phyloP scores from a whole-genome alignment of 1,140 invertebrate species.

The Caerostris darwini region DNA sequence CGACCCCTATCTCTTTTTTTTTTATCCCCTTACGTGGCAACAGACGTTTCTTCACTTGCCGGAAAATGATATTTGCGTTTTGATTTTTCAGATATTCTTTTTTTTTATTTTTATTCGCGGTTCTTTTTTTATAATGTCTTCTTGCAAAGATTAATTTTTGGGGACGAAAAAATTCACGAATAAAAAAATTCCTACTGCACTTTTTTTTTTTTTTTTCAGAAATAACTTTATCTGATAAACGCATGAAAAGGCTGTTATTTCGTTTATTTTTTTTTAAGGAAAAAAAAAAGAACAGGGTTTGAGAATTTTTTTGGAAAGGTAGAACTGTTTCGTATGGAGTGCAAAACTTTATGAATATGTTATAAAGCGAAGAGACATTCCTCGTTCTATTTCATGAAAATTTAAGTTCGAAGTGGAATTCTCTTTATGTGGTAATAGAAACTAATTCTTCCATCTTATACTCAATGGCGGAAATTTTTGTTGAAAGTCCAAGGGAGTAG shows the following conservation, averaged over 20 bases:
- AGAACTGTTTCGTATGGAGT: neutral
- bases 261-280: too few species aligned
- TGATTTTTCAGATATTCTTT: neutral
- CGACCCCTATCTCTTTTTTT: neutral
- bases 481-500: too few species aligned
- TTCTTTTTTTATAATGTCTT: neutral
- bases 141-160: neutral
- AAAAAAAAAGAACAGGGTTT: too few species aligned
- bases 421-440: too few species aligned
- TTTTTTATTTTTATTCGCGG: neutral
- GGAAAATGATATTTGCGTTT: constrained; percentile 18
- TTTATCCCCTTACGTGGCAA: neutral
- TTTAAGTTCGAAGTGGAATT: too few species aligned
- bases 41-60: neutral
- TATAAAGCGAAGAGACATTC: too few species aligned
- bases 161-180: neutral
- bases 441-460: too few species aligned
- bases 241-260: too few species aligned
- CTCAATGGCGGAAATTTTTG: too few species aligned
- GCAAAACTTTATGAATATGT: neutral
- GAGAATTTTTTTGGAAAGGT: neutral
- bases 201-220: neutral
- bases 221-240: neutral
- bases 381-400: too few species aligned
- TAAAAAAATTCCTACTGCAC: neutral